These are phyloP conservation scores for Pseudachorutes palmiensis DNA, from an alignment of 1,140 invertebrate species.

Conservation along the genomic window DNA sequence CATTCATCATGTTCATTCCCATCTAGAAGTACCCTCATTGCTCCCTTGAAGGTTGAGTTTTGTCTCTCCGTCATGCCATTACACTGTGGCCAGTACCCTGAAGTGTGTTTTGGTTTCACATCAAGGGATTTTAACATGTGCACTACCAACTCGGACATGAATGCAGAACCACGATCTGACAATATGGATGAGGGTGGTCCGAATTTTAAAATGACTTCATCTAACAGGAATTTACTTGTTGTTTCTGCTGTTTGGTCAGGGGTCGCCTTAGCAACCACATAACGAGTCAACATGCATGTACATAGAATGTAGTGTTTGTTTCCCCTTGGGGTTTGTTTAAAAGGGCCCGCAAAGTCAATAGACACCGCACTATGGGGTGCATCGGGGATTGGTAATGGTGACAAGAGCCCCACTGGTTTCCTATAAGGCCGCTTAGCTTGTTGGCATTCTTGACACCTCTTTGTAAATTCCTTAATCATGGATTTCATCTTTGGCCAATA, in stretches of 20 bases:
- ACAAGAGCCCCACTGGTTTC: conserved; percentile 35
- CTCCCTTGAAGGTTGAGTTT: conserved; percentile 44
- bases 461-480: not conserved
- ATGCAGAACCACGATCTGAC: conserved; percentile 27
- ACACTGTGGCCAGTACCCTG: conserved; percentile 37
- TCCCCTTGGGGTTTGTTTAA: conserved; percentile 32
- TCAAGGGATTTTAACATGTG: not conserved
- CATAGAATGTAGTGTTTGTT: conserved; percentile 42
- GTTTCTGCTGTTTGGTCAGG: conserved; percentile 41
- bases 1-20: not conserved
- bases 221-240: conserved; percentile 38
- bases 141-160: conserved; percentile 17
- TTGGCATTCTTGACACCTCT: conserved; percentile 39
- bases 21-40: conserved; percentile 32
- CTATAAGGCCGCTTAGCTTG: conserved; percentile 39
- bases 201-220: conserved; percentile 28
- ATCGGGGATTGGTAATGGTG: conserved; percentile 39
- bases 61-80: conserved; percentile 42
- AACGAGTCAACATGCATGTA: conserved; percentile 43
- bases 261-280: conserved; percentile 39
- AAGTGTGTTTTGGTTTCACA: not conserved
- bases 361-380: conserved; percentile 36
- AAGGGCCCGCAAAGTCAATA: conserved; percentile 41
- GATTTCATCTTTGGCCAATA: conserved; percentile 16
- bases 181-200: conserved; percentile 31